These are phyloP conservation scores for Elephantulus edwardii DNA, from an alignment of 2,113 vertebrate genomes.

Conservation along the genomic window DNA sequence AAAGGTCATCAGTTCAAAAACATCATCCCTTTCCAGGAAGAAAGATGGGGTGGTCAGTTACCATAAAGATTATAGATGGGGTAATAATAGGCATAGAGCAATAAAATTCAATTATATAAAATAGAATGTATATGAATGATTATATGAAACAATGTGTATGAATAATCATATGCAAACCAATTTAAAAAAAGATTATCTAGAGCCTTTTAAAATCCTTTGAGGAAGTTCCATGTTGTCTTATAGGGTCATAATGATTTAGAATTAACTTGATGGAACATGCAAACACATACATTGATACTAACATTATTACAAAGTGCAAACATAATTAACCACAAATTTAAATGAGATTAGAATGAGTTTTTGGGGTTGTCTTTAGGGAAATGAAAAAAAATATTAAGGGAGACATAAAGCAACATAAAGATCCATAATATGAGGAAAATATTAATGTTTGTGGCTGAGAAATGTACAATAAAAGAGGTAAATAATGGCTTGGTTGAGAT, in stretches of 20 bases:
- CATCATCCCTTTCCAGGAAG: neutral
- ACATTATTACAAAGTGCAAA: neutral
- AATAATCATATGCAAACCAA: too few species aligned
- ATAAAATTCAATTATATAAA: too few species aligned
- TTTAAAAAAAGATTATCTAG: too few species aligned
- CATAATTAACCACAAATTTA: conserved; percentile 19
- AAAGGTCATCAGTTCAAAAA: neutral
- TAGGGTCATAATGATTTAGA: neutral
- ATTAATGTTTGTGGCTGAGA: conserved; percentile 40
- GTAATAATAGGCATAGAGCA: too few species aligned
- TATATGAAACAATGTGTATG: too few species aligned
- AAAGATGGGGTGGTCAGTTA: neutral
- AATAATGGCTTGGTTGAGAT: conserved; percentile 53
- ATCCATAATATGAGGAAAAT: neutral
- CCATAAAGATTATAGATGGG: neutral
- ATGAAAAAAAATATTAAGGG: neutral
- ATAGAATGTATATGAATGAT: too few species aligned
- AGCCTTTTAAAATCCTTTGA: neutral
- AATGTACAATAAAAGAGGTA: conserved; percentile 40
- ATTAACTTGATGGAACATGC: neutral
- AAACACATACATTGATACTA: neutral
- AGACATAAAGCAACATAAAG: neutral
- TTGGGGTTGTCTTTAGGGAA: neutral
- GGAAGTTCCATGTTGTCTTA: neutral
- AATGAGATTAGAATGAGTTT: neutral